phyloP scores from a whole-genome alignment of 2,797 vertebrate genomes.

The Buceros bicornis region DNA sequence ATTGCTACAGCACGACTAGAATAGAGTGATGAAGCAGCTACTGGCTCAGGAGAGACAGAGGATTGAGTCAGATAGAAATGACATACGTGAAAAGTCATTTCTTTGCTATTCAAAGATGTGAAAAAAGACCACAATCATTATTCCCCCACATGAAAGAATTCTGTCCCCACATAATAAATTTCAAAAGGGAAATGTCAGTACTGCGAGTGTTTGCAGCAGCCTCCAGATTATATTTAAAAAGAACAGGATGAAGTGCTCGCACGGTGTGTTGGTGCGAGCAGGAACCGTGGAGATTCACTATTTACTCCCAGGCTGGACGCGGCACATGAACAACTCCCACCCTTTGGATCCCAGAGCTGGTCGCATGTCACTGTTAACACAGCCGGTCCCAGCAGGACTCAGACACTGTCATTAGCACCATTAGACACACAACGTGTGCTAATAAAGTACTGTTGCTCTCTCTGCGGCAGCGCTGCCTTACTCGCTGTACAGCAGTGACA shows the following conservation, averaged over 20 bases:
- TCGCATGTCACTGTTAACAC: background rate
- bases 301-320: background rate
- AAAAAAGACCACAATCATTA: constrained; percentile 2
- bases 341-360: background rate
- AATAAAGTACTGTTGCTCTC: background rate
- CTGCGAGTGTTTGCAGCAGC: background rate
- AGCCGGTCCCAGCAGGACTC: background rate
- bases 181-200: constrained; percentile 30
- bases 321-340: background rate
- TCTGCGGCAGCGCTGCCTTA: background rate
- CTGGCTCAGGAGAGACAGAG: constrained; percentile 5
- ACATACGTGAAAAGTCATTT: constrained; percentile 32
- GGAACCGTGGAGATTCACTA: background rate
- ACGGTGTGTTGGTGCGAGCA: background rate
- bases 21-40: constrained; percentile 22
- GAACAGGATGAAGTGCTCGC: background rate
- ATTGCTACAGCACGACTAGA: background rate
- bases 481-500: background rate
- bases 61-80: constrained; percentile 16
- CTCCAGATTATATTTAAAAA: background rate
- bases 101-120: constrained; percentile 28
- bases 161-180: background rate
- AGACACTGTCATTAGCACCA: constrained; percentile 13
- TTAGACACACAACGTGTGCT: background rate
- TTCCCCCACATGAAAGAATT: constrained; percentile 31